Percentiles rank a stretch among this genome's conserved stretches.
phyloP scores from a whole-genome alignment of 1,140 invertebrate species.

The Acromyrmex charruanus region DNA sequence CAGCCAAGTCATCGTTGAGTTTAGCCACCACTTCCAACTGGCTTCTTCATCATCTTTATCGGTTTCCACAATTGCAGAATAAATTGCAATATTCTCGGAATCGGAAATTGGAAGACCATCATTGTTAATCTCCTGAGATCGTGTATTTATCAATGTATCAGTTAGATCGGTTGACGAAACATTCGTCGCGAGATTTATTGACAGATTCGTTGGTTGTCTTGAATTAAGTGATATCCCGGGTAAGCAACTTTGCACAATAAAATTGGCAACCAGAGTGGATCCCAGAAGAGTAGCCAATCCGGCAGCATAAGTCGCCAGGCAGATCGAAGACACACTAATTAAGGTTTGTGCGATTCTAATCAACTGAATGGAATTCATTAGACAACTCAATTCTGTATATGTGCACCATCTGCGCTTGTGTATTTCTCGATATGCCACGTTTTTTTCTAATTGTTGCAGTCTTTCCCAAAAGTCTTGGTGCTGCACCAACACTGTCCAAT shows the following conservation, averaged over 20 bases:
- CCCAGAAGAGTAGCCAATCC: slow-evolving; percentile 91
- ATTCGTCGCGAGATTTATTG: slow-evolving; percentile 41
- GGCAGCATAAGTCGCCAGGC: slow-evolving; percentile 91
- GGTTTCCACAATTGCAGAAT: background rate
- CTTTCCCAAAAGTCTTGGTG: slow-evolving; percentile 91
- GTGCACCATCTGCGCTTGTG: slow-evolving; percentile 93
- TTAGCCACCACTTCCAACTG: slow-evolving; percentile 86
- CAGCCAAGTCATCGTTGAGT: slow-evolving; percentile 85
- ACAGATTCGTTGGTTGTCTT: slow-evolving; percentile 56
- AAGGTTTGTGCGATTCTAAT: slow-evolving; percentile 87
- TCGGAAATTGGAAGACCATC: slow-evolving; percentile 50
- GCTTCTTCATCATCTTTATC: slow-evolving; percentile 36
- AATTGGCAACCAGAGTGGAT: slow-evolving; percentile 88
- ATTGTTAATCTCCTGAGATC: slow-evolving; percentile 60
- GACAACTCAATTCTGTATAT: slow-evolving; percentile 92
- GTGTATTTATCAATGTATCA: slow-evolving; percentile 38
- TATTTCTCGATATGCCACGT: slow-evolving; percentile 91
- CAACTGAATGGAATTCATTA: slow-evolving; percentile 87
- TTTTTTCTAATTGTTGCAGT: slow-evolving; percentile 90
- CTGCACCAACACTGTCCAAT: slow-evolving; percentile 94
- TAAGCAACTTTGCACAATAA: slow-evolving; percentile 84
- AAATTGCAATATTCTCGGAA: slow-evolving; percentile 44
- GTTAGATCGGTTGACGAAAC: slow-evolving; percentile 47
- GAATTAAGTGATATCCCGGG: slow-evolving; percentile 82
- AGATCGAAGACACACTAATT: slow-evolving; percentile 89